Evolutionary conservation across 2,113 vertebrate species (phyloP), one percentile per base, ranked within the genome.

Genomic region (Microtus oregoni): DNA sequence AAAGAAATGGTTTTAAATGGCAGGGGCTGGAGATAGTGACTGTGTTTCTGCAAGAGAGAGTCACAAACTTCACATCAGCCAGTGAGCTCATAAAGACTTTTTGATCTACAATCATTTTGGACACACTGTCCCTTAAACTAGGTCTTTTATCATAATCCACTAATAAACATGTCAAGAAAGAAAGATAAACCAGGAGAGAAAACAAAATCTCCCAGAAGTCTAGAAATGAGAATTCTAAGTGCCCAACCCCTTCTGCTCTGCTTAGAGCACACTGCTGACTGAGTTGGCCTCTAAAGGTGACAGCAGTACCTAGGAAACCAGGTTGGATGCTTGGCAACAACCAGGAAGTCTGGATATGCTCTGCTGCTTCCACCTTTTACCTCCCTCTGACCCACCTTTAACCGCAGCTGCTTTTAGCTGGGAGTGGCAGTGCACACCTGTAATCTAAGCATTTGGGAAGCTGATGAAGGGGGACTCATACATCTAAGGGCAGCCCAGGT

Each of bases 81-180:
- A 90, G 50, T 47, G 19, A 50, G 83, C 47, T 65, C 52, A 78
- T 44, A 41, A 73, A 30, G 52, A 28, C 32, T 72, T 96, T 63
- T 82, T 63, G 13, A 10, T 30, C 2, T 28, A 35, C 52, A 41
- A 83, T 55, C 41, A 41, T 41, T 32, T 9, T 94, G 41, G 70
- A 83, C 47, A 88, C 0, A 94, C 19, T 58, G 50, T 93, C 89
- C 50, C 88, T 94, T 61, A 76, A 63, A 87, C 4, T 79, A 90
- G 70, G 73, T 22, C 63, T 91, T 92, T 75, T 55, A 67, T 76
- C 86, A 75, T 35, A 78, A 73, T 50, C 63, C 50, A 1, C 87
- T 67, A 55, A 91, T 50, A 70, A 41, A 70, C 50, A 63, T 6
- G 28, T 17, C n/a, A 41, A 41, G 81, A 30, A 75, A 82, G 86